A percentile compares a stretch with the other conserved stretches of the same genome.
Conservation (phyloP, 2,888 invertebrate species). For the Rotaria macrura region DNA sequence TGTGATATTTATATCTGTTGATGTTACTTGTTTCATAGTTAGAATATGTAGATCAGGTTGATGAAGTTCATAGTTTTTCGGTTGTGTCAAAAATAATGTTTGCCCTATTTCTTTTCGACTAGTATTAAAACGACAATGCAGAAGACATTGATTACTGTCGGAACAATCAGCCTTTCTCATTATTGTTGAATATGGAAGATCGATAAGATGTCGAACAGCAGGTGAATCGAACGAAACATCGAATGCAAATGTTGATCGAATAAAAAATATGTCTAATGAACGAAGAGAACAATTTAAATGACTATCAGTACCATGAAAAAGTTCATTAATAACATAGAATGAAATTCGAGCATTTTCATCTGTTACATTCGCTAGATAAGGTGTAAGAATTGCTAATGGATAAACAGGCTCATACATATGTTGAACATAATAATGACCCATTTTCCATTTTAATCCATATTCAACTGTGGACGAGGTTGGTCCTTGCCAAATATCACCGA, state of each 20-base stretch:
- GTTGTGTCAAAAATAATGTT: constrained; percentile 23
- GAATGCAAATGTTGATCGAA: not conserved
- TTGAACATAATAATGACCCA: constrained; percentile 71
- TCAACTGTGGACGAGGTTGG: constrained; percentile 88
- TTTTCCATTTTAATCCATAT: constrained; percentile 65
- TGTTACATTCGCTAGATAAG: not conserved
- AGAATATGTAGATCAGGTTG: not conserved
- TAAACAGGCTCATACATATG: constrained; percentile 61
- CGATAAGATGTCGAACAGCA: not conserved
- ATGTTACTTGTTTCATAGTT: not conserved
- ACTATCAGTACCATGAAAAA: too few species aligned
- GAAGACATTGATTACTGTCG: not conserved
- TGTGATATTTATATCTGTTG: constrained; percentile 9
- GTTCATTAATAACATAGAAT: not conserved
- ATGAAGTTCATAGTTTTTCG: not conserved
- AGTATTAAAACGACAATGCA: not conserved
- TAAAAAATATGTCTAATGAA: not conserved
- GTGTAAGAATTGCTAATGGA: not conserved
- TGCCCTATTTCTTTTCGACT: not conserved
- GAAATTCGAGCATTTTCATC: not conserved
- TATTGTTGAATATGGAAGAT: not conserved
- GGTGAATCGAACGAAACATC: not conserved
- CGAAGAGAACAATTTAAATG: not conserved
- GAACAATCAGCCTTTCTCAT: not conserved
- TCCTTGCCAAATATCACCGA: constrained; percentile 93